phyloP scores from a whole-genome alignment of 2,888 invertebrate species.

The Torymus auratus region DNA sequence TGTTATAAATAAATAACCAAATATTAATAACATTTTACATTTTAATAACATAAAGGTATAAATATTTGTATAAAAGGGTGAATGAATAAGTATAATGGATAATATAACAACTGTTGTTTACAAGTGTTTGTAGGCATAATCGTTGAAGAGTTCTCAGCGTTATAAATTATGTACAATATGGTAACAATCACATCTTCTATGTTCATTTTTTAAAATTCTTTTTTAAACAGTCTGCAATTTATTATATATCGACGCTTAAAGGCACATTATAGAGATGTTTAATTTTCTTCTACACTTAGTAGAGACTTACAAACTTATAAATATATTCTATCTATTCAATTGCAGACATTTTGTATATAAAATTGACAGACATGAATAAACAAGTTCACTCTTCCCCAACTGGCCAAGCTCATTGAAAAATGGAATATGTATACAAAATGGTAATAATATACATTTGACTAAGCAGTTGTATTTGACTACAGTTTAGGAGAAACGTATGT shows the following conservation, averaged over 20 bases:
- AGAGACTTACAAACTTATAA: slow-evolving; percentile 28
- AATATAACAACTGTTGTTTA: slow-evolving; percentile 36
- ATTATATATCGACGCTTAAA: slow-evolving; percentile 41
- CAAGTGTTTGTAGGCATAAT: slow-evolving; percentile 34
- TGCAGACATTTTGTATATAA: slow-evolving; percentile 45
- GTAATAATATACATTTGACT: slow-evolving; percentile 49
- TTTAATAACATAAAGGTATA: slow-evolving; percentile 40
- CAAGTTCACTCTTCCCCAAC: slow-evolving; percentile 24
- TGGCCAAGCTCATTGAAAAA: slow-evolving; percentile 45
- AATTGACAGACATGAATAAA: slow-evolving; percentile 46
- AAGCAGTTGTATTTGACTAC: slow-evolving; percentile 45
- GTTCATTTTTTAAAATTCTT: background rate
- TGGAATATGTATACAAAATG: slow-evolving; percentile 47
- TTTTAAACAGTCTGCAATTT: slow-evolving; percentile 38
- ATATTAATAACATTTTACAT: slow-evolving; percentile 47
- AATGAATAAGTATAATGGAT: slow-evolving; percentile 35
- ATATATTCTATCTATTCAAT: slow-evolving; percentile 36
- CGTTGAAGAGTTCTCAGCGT: slow-evolving; percentile 33
- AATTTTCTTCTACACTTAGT: slow-evolving; percentile 32
- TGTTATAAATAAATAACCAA: slow-evolving; percentile 57
- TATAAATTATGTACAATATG: slow-evolving; percentile 54
- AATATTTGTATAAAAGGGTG: slow-evolving; percentile 38
- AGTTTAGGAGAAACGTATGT: slow-evolving; percentile 47
- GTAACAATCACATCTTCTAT: slow-evolving; percentile 37
- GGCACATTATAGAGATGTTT: slow-evolving; percentile 53